These are phyloP conservation scores for Channa argus DNA, from an alignment of 2,113 vertebrate species.

Conservation along the genomic window DNA sequence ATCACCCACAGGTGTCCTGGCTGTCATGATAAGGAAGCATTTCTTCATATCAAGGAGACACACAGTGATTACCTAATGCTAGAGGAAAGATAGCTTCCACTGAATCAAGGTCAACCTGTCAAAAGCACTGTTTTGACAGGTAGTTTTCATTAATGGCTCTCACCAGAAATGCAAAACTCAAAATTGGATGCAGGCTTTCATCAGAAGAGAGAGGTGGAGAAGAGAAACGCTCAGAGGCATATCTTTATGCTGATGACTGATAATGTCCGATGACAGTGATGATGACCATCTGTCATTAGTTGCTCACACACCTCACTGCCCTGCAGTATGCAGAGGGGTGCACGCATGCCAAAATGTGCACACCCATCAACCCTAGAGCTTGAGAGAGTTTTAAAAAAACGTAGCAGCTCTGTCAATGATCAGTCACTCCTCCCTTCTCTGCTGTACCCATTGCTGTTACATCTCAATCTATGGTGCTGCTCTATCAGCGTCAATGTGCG, in stretches of 20 bases:
- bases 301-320: conserved; percentile 31
- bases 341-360: neutral
- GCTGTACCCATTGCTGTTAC: conserved; percentile 19
- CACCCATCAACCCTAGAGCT: neutral
- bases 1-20: conserved; percentile 16
- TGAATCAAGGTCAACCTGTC: conserved; percentile 50
- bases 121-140: conserved; percentile 20
- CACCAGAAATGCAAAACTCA: conserved; percentile 18
- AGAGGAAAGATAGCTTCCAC: conserved; percentile 25
- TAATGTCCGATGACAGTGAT: conserved; percentile 12
- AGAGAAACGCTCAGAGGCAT: conserved; percentile 28
- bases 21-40: conserved; percentile 53
- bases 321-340: neutral
- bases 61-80: conserved; percentile 28
- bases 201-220: neutral
- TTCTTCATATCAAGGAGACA: conserved; percentile 25
- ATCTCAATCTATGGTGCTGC: conserved; percentile 45
- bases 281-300: conserved; percentile 57
- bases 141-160: conserved; percentile 27
- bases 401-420: conserved; percentile 29
- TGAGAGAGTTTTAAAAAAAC: neutral
- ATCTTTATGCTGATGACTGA: neutral
- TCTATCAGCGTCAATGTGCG: conserved; percentile 11
- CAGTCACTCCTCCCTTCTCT: conserved; percentile 29
- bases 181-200: conserved; percentile 13